Percentiles rank a stretch among this genome's conserved stretches.
Conservation (phyloP, 1,140 invertebrate species). For the Manduca sexta region DNA sequence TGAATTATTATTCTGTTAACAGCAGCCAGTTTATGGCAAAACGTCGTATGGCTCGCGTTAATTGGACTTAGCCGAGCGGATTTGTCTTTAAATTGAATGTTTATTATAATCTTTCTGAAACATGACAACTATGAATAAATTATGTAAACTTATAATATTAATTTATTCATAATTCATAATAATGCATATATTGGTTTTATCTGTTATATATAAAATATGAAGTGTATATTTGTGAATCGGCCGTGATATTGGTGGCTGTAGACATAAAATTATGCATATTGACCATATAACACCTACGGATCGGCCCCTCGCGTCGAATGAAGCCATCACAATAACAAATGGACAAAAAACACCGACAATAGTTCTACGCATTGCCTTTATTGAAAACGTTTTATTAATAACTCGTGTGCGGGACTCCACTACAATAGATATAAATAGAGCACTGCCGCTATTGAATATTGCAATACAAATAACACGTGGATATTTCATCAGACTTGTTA, state of each 20-base stretch:
- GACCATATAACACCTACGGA: slow-evolving; percentile 18
- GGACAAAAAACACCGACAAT: slow-evolving; percentile 9
- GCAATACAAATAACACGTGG: no score
- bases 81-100: slow-evolving; percentile 9
- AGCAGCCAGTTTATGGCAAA: slow-evolving; percentile 30
- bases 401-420: no score
- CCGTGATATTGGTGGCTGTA: not conserved
- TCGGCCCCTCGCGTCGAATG: slow-evolving; percentile 15
- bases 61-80: slow-evolving; percentile 14
- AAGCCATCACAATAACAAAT: slow-evolving; percentile 20
- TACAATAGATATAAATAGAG: no score
- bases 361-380: not conserved
- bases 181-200: not conserved
- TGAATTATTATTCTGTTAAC: slow-evolving; percentile 57
- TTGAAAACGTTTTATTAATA: no score
- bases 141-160: not conserved
- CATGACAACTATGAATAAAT: slow-evolving; percentile 9
- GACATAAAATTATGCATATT: slow-evolving; percentile 31
- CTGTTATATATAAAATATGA: no score
- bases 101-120: slow-evolving; percentile 4
- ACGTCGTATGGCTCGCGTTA: slow-evolving; percentile 26
- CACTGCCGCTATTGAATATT: no score
- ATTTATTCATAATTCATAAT: not conserved
- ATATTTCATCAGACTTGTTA: no score
- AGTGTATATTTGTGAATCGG: no score